phyloP scores from a whole-genome alignment of 2,797 vertebrate genomes.

The Gadopsis bispinosus region DNA sequence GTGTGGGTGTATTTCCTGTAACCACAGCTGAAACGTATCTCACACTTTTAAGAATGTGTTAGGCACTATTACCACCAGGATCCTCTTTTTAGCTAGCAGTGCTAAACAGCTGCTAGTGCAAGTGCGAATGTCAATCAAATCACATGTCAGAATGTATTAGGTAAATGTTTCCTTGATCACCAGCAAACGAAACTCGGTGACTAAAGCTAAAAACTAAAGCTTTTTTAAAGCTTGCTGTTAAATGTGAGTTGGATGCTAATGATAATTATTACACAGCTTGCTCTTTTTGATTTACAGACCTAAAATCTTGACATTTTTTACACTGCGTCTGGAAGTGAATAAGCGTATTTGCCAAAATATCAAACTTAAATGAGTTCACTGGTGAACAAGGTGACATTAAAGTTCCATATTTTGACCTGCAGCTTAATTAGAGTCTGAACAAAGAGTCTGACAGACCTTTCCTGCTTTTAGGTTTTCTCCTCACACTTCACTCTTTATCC shows the following conservation, averaged over 20 bases:
- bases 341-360: neutral
- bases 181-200: neutral
- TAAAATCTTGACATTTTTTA: neutral
- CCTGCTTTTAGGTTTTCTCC: no score
- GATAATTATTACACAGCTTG: neutral
- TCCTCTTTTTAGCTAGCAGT: neutral
- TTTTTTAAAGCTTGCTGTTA: neutral
- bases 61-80: neutral
- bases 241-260: neutral
- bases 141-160: neutral
- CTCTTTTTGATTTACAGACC: neutral
- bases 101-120: neutral
- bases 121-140: neutral
- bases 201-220: neutral
- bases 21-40: no score
- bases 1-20: no score
- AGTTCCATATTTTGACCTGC: neutral
- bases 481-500: neutral
- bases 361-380: neutral
- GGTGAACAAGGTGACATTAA: neutral
- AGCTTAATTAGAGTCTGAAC: neutral
- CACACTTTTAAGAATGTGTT: neutral
- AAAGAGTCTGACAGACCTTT: neutral
- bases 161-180: constrained; percentile 16
- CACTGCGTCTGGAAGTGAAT: neutral